A percentile compares a stretch with the other conserved stretches of the same genome.
These are phyloP conservation scores for Ctenosaura bakeri DNA, from an alignment of 2,797 vertebrate species.

Conservation along the genomic window DNA sequence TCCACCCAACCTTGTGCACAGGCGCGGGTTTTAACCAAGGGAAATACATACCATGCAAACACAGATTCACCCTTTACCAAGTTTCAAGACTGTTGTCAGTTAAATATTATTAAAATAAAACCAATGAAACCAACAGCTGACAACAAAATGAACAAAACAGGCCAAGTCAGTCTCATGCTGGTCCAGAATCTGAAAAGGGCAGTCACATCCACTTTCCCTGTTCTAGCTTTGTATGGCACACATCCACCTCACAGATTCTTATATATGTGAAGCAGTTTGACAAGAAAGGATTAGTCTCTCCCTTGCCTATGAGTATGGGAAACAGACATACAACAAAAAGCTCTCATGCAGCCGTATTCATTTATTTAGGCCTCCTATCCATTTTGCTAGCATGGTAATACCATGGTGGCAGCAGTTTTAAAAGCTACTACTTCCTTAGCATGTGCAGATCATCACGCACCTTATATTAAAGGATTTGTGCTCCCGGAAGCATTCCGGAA, in stretches of 20 bases:
- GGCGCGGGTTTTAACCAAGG: too few species aligned
- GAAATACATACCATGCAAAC: too few species aligned
- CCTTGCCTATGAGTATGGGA: not conserved
- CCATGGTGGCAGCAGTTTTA: too few species aligned
- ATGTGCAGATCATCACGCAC: too few species aligned
- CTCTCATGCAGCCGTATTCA: too few species aligned
- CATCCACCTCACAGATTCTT: not conserved
- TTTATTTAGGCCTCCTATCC: too few species aligned
- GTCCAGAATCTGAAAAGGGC: not conserved
- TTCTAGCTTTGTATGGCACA: not conserved
- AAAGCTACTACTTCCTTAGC: too few species aligned
- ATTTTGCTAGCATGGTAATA: too few species aligned
- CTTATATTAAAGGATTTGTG: not conserved
- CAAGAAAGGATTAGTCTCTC: not conserved
- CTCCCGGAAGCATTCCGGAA: not conserved
- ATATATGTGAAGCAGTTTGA: not conserved
- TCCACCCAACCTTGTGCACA: too few species aligned
- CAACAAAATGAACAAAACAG: not conserved
- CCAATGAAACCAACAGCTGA: not conserved
- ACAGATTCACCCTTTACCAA: not conserved
- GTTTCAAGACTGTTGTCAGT: not conserved
- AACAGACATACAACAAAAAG: not conserved
- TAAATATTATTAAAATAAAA: not conserved
- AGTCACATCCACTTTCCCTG: not conserved
- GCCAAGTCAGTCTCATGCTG: not conserved